Conservation (phyloP, 64 coral and sea anemone genomes). For the Actinia tenebrosa region DNA sequence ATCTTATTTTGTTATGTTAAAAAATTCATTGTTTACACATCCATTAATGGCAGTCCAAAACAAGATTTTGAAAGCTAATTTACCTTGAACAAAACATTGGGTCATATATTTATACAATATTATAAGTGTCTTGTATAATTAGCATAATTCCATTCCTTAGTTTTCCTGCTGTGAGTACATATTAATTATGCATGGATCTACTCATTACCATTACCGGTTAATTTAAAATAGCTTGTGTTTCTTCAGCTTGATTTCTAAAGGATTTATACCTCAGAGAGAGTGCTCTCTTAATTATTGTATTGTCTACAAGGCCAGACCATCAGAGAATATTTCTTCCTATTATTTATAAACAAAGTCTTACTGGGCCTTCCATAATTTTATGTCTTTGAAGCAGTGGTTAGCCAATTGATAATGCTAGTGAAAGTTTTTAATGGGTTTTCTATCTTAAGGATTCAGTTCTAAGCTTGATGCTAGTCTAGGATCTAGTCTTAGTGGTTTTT, state of each 20-base stretch:
- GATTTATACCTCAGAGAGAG: background rate
- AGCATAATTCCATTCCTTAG: background rate
- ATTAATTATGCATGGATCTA: slow-evolving; percentile 7
- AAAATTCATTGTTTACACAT: background rate
- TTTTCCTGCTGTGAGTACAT: background rate
- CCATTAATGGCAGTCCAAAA: background rate
- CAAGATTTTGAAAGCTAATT: background rate
- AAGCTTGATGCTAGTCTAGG: background rate
- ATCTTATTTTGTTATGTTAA: background rate
- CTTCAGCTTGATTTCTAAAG: background rate
- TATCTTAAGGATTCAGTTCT: background rate
- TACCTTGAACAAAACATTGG: background rate
- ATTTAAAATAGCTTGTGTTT: background rate
- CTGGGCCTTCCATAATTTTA: background rate
- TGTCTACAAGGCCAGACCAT: background rate
- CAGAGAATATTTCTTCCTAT: background rate
- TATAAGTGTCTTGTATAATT: background rate
- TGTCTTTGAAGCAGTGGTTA: background rate
- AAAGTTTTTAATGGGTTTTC: background rate
- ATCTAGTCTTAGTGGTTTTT: background rate
- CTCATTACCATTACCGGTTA: slow-evolving; percentile 12
- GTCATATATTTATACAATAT: background rate
- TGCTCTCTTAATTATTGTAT: background rate
- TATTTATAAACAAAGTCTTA: background rate
- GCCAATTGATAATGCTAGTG: background rate